Percentiles rank a stretch among this genome's conserved stretches.
Evolutionary conservation across 2,797 vertebrate species (phyloP).

Genomic region (Malurus splendens): DNA sequence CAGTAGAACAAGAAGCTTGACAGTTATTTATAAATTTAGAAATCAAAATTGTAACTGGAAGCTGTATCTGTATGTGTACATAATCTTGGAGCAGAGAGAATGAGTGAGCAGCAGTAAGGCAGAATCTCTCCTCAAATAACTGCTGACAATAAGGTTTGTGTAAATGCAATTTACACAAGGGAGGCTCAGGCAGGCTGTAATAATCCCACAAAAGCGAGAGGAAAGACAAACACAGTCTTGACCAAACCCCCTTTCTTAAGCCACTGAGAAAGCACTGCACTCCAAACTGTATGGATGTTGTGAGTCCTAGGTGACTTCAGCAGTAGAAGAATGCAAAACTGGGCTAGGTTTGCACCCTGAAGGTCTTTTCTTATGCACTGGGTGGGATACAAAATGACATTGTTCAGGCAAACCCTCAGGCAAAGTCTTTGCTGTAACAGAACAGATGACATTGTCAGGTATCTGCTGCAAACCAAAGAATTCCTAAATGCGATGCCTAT

Average conservation of each 20-base stretch:
- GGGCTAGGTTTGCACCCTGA: not conserved
- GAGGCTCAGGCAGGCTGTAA: not conserved
- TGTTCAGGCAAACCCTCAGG: not conserved
- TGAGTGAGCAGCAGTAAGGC: not conserved
- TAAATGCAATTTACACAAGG: not conserved
- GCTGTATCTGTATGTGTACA: accelerated
- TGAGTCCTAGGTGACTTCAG: not conserved
- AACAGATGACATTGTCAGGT: not conserved
- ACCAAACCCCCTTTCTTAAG: not conserved
- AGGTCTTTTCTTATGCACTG: not conserved
- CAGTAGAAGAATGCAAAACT: not conserved
- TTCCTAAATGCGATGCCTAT: not conserved
- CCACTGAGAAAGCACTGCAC: not conserved
- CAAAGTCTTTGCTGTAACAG: not conserved
- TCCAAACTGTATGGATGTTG: not conserved
- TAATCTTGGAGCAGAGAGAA: not conserved
- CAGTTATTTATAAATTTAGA: not conserved
- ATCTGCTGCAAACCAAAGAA: not conserved
- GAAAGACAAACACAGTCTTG: not conserved
- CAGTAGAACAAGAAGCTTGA: not conserved
- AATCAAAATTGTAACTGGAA: not conserved
- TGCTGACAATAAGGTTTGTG: not conserved
- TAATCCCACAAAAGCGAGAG: not conserved
- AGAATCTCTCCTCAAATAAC: not conserved
- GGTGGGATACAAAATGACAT: not conserved